Evolutionary conservation across 2,888 invertebrate species (phyloP).

Genomic region (Caenorhabditis afra): DNA sequence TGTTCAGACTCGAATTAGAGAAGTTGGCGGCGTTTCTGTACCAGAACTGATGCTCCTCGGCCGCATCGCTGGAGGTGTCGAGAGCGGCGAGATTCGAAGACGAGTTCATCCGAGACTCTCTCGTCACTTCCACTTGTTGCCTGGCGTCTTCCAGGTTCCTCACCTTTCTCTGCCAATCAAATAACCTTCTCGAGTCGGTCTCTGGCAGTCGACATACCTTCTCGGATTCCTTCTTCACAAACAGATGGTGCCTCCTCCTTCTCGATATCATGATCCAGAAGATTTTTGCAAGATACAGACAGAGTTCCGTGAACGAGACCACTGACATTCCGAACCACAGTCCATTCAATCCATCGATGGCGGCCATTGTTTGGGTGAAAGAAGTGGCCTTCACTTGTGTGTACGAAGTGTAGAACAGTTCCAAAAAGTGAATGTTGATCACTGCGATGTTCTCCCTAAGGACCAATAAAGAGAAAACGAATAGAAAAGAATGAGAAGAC

Average conservation of each 20-base stretch:
- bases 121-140: slow-evolving; percentile 20
- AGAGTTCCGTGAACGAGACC: slow-evolving; percentile 34
- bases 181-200: not conserved
- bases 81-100: slow-evolving; percentile 16
- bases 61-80: slow-evolving; percentile 1
- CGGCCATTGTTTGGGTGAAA: not conserved
- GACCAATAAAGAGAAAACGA: not conserved
- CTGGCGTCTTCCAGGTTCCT: slow-evolving; percentile 19
- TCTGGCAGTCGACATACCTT: not conserved
- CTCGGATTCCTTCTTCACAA: slow-evolving; percentile 36
- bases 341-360: slow-evolving; percentile 43
- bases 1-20: slow-evolving; percentile 26
- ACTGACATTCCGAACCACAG: slow-evolving; percentile 56
- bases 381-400: slow-evolving; percentile 41
- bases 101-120: slow-evolving; percentile 27
- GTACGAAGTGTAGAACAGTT: slow-evolving; percentile 45
- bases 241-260: slow-evolving; percentile 34
- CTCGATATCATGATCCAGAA: slow-evolving; percentile 31
- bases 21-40: slow-evolving; percentile 20
- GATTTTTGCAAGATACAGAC: slow-evolving; percentile 24
- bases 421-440: slow-evolving; percentile 42
- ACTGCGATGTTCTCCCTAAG: slow-evolving; percentile 47
- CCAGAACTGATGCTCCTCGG: slow-evolving; percentile 21
- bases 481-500: not conserved
- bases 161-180: slow-evolving; percentile 25